A percentile compares a stretch with the other conserved stretches of the same genome.
These are phyloP conservation scores for Lamellibrachia luymesi DNA, from an alignment of 1,140 invertebrate genomes.

Conservation along the genomic window DNA sequence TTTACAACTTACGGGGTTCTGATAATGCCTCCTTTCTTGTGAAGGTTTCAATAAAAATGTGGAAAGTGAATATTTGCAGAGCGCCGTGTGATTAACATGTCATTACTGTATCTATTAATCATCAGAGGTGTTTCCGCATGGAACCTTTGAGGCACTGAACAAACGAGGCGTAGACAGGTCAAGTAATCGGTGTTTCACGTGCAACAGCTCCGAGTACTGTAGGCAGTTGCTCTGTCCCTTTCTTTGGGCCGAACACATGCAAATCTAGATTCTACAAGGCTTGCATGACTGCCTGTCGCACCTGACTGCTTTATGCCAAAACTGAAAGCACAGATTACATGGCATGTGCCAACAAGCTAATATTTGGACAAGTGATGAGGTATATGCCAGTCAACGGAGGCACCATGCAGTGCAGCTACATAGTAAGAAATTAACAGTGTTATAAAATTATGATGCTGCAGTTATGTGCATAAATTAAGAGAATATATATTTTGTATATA, in stretches of 20 bases:
- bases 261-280: not conserved
- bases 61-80: conserved; percentile 5
- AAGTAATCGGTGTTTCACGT: not conserved
- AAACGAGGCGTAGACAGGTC: not conserved
- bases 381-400: not conserved
- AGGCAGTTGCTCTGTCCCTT: not conserved
- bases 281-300: not conserved
- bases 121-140: not conserved
- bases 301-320: not conserved
- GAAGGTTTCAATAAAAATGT: conserved; percentile 5
- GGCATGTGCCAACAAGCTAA: not conserved
- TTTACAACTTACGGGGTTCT: not conserved
- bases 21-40: not conserved
- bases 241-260: not conserved
- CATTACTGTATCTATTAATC: conserved; percentile 5
- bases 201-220: not conserved
- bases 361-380: not conserved
- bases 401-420: not conserved
- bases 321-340: conserved; percentile 1
- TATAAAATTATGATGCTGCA: not conserved
- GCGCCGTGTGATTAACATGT: not conserved
- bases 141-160: not conserved
- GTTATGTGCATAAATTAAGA: not conserved
- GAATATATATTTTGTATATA: too few species aligned
- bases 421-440: not conserved